Base-by-base conservation (phyloP, 2,888 invertebrate species). In the Diarsia brunnea region DNA sequence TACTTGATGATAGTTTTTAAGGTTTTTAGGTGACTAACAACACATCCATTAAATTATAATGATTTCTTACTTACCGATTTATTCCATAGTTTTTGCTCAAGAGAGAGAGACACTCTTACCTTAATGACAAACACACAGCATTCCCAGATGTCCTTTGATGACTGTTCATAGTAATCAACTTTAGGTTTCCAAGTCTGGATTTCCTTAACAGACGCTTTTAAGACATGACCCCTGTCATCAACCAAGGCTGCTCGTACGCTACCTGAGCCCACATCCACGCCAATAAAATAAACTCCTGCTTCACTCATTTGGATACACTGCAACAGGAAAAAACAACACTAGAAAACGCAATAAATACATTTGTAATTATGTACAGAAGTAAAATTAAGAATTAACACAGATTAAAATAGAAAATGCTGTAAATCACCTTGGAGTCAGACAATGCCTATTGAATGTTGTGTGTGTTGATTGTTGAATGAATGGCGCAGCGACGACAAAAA, bases 201-300 rank as follows among this genome's bases (percentile, higher is more conserved):
- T 65, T 97, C 95, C 90, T 97, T 97, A 0, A 97, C 97, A 27
- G 98, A 96, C 64, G 97, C 95, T 82, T 97, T 97, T 11, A 97
- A 81, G 51, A 98, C 97, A 91, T 97, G 97, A 4, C 99, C 99
- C 72, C 95, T 93, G 11, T 96, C 94, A 72, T 97, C 95, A 8
- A 99, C 98, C 53, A 99, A 94, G 7, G 98, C 99, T 12, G 98
- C 99, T 84, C 99, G 97, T 0, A 97, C 99, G 95, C 99, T 99
- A 21, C 98, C 98, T 3, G 99, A 99, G 10, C 99, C 99, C 58
- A 99, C 99, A 95, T 99, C 99, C 19, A 99, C 98, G 76, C 99
- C 99, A 90, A 99, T 96, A 92, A 98, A 98, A 92, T 97, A 98
- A 78, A 89, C 85, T 66, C 91, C 88, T 38, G 38, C 38, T 71